Conservation (phyloP, 2,113 vertebrate species). For the Turdus rufiventris region DNA sequence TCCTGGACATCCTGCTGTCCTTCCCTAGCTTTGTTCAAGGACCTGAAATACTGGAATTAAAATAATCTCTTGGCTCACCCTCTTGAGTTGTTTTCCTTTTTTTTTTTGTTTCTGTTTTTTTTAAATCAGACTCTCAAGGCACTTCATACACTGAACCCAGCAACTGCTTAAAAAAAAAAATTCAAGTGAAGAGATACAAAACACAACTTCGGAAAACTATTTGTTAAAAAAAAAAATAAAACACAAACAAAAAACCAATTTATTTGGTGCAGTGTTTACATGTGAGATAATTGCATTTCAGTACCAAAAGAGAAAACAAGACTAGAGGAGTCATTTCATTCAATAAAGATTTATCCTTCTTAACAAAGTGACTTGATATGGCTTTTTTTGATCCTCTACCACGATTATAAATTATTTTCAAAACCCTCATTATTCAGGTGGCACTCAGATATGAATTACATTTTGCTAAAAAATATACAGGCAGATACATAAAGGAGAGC, state of each 20-base stretch:
- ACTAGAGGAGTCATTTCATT: constrained; percentile 14
- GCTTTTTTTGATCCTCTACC: constrained; percentile 51
- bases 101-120: background rate
- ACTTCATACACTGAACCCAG: background rate
- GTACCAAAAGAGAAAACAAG: constrained; percentile 22
- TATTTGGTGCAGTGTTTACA: constrained; percentile 46
- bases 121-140: background rate
- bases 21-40: background rate
- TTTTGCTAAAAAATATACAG: constrained; percentile 1
- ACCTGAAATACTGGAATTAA: background rate
- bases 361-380: constrained; percentile 37
- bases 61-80: background rate
- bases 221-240: background rate
- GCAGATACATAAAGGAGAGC: background rate
- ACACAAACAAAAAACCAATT: background rate
- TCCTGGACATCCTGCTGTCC: background rate
- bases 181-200: background rate
- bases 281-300: constrained; percentile 14
- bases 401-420: constrained; percentile 30
- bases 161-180: background rate
- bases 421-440: background rate
- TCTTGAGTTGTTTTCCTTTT: background rate
- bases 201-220: background rate
- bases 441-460: background rate
- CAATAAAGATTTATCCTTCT: background rate